Evolutionary conservation across 2,888 invertebrate genomes (phyloP), one percentile per base, ranked within the genome.

Genomic region (Pherbina coryleti): DNA sequence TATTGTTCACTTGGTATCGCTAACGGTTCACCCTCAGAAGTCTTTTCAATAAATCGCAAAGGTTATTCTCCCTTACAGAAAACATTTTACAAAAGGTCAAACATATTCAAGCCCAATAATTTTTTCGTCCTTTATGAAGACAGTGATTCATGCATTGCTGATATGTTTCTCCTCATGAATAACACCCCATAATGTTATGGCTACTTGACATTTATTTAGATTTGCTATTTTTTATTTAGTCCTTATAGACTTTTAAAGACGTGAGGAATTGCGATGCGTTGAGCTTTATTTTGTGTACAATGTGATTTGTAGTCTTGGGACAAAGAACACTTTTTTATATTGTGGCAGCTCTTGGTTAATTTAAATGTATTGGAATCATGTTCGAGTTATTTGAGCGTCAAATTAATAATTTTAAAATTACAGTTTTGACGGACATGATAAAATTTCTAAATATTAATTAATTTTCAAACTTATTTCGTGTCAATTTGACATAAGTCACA

Each of bases 241-340:
- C 81, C 80, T 83, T 82, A 83, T 82, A 80, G 81, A 74, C 79
- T 80, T 79, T 81, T 81, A 82, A 83, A 83, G 81, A 82, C 79
- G 82, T 83, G 82, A 79, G 80, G 81, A 82, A 81, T 81, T 78
- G 79, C 76, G 19, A 37, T 22, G 37, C 67, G 67, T 37, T 34
- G 22, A 22, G 37, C 19, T 67, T 19, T 19, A 19, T 17, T 19
- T 37, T 67, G 57, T 11, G 14, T 14, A 25, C 57, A 22, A n/a
- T 19, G 25, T 44, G 44, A 44, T 44, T 44, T 44, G 44, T 11
- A 44, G 44, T 44, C 11, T 44, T 4, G 37, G 37, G 37, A 11
- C 14, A 44, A 44, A 44, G 2, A 44, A 44, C 1, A 11, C 2
- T 11, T 44, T 55, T 60, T 22, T 60, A 11, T 19, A 7, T 25